Evolutionary conservation across 2,888 invertebrate genomes (phyloP).

Genomic region (Volucella inanis): DNA sequence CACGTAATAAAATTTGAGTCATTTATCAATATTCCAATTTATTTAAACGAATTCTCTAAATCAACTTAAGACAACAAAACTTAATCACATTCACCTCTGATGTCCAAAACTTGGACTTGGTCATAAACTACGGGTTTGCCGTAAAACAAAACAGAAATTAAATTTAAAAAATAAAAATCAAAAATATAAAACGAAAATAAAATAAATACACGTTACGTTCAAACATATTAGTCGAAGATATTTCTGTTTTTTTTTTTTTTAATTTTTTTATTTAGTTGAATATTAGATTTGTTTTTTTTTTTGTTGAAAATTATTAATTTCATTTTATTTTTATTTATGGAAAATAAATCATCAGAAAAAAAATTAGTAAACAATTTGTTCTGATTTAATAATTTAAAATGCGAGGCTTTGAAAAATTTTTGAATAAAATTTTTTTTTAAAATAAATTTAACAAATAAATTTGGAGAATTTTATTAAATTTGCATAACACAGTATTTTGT

Average conservation of each 20-base stretch:
- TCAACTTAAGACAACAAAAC: constrained; percentile 49
- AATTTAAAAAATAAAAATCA: constrained; percentile 78
- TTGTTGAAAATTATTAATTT: constrained; percentile 20
- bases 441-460: constrained; percentile 45
- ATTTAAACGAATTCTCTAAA: constrained; percentile 57
- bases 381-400: constrained; percentile 51
- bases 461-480: constrained; percentile 55
- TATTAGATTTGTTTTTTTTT: constrained; percentile 1
- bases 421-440: constrained; percentile 16
- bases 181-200: constrained; percentile 76
- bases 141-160: constrained; percentile 61
- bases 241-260: constrained; percentile 67
- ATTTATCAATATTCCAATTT: constrained; percentile 63
- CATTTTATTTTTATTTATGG: constrained; percentile 47
- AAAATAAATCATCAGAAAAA: constrained; percentile 31
- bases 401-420: constrained; percentile 48
- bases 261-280: constrained; percentile 27
- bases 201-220: constrained; percentile 68
- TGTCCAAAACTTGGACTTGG: constrained; percentile 83
- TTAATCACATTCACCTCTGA: constrained; percentile 83
- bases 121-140: constrained; percentile 82
- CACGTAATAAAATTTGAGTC: constrained; percentile 61
- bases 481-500: constrained; percentile 34
- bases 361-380: constrained; percentile 40
- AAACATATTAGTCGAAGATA: constrained; percentile 76